phyloP scores from a whole-genome alignment of 1,140 invertebrate genomes.

The Eufriesea mexicana region DNA sequence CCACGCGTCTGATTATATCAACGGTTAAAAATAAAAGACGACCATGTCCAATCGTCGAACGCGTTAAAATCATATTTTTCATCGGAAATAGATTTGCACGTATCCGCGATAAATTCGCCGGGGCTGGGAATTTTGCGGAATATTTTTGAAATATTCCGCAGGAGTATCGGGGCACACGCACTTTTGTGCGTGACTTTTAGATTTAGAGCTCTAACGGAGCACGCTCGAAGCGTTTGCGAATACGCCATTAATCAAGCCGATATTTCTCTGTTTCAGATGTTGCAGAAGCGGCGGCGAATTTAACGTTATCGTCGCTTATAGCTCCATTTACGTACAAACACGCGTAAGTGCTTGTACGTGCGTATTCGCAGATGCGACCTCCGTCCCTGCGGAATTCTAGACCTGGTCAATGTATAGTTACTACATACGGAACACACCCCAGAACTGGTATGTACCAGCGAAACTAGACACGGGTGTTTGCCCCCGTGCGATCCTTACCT shows the following conservation, averaged over 20 bases:
- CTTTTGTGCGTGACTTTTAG: neutral
- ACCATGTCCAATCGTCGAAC: too few relatives aligned
- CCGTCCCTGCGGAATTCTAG: slow-evolving; percentile 44
- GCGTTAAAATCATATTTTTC: too few relatives aligned
- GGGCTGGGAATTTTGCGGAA: too few relatives aligned
- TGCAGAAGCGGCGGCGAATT: slow-evolving; percentile 36
- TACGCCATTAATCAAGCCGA: slow-evolving; percentile 15
- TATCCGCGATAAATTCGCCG: too few relatives aligned
- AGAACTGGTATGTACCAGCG: neutral
- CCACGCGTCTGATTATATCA: too few relatives aligned
- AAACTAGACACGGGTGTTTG: slow-evolving; percentile 41
- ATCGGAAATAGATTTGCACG: too few relatives aligned
- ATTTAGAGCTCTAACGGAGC: too few relatives aligned
- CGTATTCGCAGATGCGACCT: slow-evolving; percentile 51
- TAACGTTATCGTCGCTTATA: slow-evolving; percentile 55
- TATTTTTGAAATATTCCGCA: neutral
- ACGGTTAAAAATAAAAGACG: too few relatives aligned
- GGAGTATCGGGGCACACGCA: neutral
- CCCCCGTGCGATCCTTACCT: slow-evolving; percentile 21
- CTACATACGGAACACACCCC: neutral
- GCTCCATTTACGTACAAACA: slow-evolving; percentile 50
- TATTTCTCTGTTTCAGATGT: slow-evolving; percentile 50
- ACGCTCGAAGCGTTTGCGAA: slow-evolving; percentile 3
- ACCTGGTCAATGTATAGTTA: slow-evolving; percentile 29
- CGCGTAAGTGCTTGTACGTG: slow-evolving; percentile 59